Evolutionary conservation across 1,140 invertebrate genomes (phyloP), one percentile per base, ranked within the genome.

Genomic region (Contarinia nasturtii): DNA sequence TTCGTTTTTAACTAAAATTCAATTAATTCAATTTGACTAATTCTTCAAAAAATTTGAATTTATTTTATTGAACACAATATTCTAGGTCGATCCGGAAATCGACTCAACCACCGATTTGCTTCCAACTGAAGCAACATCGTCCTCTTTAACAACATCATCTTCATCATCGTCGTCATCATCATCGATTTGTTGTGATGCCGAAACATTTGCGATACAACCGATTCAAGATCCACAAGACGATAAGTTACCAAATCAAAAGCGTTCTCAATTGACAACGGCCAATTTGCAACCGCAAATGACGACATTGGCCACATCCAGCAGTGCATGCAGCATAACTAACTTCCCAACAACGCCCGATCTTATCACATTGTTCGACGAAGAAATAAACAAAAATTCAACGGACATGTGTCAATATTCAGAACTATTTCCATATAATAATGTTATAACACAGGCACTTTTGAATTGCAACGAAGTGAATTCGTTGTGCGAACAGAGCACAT

Each of bases 301-400:
- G 5, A 14, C 12, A 38, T 38, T 14, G 12, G 12, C 36, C 34
- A 15, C 21, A 33, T 12, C 4, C 40, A 21, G 17, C n/a, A 42
- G 19, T n/a, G 18, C 10, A 5, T 20, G n/a, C 18, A 12, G n/a
- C 5, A 18, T 19, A 2, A 27, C 20, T 33, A 44, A 19, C 17
- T 33, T 11, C 12, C 43, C 43, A 22, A n/a, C 43, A 12, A 47
- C 46, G 40, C 53, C 54, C 0, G 54, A 55, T 51, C 49, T 55
- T 21, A 52, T 55, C 11, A 50, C 54, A 33, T 49, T 55, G 45
- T 50, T 55, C 19, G 49, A 50, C 19, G 52, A 51, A 19, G 46
- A 49, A 33, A 21, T 43, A 14, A 27, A 8, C 33, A 47, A 50
- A 14, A 42, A 20, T 12, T 7, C 36, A n/a, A 33, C 42, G 17